These are phyloP conservation scores for Gorsachius goisagi DNA, from an alignment of 2,113 vertebrate species.

Conservation along the genomic window DNA sequence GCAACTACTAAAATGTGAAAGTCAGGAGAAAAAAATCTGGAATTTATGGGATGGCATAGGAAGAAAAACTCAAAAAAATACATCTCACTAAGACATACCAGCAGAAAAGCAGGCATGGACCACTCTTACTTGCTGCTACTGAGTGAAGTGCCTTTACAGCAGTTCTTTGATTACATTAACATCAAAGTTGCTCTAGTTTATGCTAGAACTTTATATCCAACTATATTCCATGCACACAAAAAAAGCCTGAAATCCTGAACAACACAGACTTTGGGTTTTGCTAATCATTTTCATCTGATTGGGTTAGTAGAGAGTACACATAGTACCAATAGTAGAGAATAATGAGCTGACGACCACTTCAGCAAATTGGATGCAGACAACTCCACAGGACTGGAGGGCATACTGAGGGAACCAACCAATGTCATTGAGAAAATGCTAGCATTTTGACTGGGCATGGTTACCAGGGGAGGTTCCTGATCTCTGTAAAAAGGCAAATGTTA, in stretches of 20 bases:
- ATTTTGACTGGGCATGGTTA: neutral
- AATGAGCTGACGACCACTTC: neutral
- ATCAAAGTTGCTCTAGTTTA: neutral
- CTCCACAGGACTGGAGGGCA: neutral
- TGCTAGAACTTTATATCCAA: neutral
- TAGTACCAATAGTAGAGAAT: neutral
- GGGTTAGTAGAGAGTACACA: neutral
- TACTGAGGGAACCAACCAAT: neutral
- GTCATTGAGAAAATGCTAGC: neutral
- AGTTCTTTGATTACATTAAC: neutral
- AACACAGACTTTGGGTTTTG: neutral
- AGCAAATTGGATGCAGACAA: neutral
- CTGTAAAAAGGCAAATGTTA: neutral
- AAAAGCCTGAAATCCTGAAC: neutral
- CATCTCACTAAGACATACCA: neutral
- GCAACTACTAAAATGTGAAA: neutral
- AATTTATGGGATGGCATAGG: neutral
- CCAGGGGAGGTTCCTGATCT: neutral
- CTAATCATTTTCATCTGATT: neutral
- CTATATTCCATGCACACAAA: neutral
- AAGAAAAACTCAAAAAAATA: neutral
- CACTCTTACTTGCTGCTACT: neutral
- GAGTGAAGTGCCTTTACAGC: neutral
- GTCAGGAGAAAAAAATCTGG: neutral
- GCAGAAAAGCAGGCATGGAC: neutral